phyloP scores from a whole-genome alignment of 2,113 vertebrate genomes.

The Aepyceros melampus region DNA sequence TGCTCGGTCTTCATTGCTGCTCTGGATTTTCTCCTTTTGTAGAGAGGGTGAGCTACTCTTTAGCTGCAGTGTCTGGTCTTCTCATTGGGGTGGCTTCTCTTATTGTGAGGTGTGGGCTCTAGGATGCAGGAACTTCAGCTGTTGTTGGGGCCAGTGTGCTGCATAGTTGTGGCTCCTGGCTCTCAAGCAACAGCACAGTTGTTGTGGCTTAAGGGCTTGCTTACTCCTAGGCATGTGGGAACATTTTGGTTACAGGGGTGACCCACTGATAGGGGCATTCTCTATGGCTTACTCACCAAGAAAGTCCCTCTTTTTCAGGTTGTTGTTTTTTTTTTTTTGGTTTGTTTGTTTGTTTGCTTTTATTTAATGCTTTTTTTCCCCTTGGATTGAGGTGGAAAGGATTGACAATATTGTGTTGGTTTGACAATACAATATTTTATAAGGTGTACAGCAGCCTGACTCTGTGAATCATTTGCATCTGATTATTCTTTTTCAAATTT shows the following conservation, averaged over 20 bases:
- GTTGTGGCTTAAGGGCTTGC: background rate
- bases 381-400: background rate
- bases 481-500: background rate
- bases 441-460: background rate
- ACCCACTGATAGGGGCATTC: background rate
- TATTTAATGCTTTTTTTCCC: background rate
- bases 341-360: background rate
- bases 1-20: accelerated
- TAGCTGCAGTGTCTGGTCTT: background rate
- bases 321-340: too few relatives aligned
- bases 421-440: background rate
- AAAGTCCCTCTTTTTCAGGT: background rate
- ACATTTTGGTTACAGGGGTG: background rate
- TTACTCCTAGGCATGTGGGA: background rate
- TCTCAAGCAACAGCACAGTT: accelerated
- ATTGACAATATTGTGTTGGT: background rate
- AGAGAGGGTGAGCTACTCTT: background rate
- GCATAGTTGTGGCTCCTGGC: background rate
- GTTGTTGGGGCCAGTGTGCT: background rate
- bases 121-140: background rate
- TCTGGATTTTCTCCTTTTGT: background rate
- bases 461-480: background rate
- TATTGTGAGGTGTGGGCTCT: background rate
- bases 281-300: background rate
- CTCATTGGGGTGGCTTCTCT: background rate